Conservation (phyloP, 1,140 invertebrate species). For the Halesus radiatus region DNA sequence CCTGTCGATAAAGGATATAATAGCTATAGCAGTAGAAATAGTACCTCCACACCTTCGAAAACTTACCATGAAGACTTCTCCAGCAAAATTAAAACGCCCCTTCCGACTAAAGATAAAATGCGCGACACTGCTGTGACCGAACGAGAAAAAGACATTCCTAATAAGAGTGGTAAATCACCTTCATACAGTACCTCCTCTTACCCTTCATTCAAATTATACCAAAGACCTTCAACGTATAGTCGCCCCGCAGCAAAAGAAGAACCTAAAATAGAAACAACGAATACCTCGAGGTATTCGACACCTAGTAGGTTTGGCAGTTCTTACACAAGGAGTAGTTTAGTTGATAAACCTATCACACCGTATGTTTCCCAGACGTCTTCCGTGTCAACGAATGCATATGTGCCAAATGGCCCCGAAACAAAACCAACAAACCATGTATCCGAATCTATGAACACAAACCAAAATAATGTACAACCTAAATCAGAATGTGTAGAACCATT, state of each 20-base stretch:
- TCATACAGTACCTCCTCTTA: constrained; percentile 62
- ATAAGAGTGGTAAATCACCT: constrained; percentile 67
- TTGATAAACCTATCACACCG: constrained; percentile 36
- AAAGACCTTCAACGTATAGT: constrained; percentile 63
- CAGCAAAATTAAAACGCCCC: constrained; percentile 26
- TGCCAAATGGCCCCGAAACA: constrained; percentile 11
- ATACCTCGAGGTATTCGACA: constrained; percentile 53
- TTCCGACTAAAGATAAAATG: constrained; percentile 39
- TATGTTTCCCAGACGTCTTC: constrained; percentile 11
- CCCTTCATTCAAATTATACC: constrained; percentile 67
- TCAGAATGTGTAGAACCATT: constrained; percentile 50
- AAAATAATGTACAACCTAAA: constrained; percentile 30
- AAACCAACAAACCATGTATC: background rate
- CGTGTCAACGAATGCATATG: background rate
- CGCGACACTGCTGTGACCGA: constrained; percentile 18
- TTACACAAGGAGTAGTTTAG: constrained; percentile 40
- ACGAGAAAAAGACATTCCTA: constrained; percentile 69
- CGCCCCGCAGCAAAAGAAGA: constrained; percentile 63
- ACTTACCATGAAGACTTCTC: constrained; percentile 29
- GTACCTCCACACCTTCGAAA: constrained; percentile 17
- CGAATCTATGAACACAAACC: background rate
- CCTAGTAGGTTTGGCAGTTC: constrained; percentile 44
- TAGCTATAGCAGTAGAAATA: constrained; percentile 39
- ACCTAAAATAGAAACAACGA: constrained; percentile 60
- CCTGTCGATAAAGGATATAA: constrained; percentile 59